Percentiles rank a stretch among this genome's conserved stretches.
Conservation (phyloP, 2,113 vertebrate genomes). For the Limnothrissa miodon region DNA sequence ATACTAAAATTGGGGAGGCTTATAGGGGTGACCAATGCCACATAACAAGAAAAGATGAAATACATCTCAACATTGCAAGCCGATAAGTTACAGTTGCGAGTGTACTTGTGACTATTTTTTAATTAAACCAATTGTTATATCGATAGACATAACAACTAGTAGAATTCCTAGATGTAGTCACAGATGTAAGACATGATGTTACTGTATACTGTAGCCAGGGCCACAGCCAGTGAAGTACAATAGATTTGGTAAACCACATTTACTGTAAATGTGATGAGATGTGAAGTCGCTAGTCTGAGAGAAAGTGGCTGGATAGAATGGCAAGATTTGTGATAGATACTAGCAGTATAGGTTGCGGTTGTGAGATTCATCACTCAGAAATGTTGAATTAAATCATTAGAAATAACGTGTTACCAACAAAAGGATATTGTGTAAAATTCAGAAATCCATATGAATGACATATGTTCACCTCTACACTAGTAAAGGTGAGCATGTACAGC, state of each 20-base stretch:
- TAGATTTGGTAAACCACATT: neutral
- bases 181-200: neutral
- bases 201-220: neutral
- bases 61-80: neutral
- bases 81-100: neutral
- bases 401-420: neutral
- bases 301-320: neutral
- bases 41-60: neutral
- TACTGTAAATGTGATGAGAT: conserved; percentile 6
- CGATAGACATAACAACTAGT: neutral
- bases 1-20: neutral
- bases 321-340: neutral
- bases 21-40: neutral
- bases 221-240: neutral
- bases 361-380: conserved; percentile 11
- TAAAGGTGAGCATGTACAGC: no score
- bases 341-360: neutral
- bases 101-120: conserved; percentile 41
- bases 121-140: neutral
- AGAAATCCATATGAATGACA: neutral
- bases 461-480: neutral
- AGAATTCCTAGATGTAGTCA: neutral
- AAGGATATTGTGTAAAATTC: neutral
- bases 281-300: neutral
- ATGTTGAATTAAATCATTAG: neutral